phyloP scores from a whole-genome alignment of 1,140 invertebrate genomes.

The Lasioglossum baleicum region DNA sequence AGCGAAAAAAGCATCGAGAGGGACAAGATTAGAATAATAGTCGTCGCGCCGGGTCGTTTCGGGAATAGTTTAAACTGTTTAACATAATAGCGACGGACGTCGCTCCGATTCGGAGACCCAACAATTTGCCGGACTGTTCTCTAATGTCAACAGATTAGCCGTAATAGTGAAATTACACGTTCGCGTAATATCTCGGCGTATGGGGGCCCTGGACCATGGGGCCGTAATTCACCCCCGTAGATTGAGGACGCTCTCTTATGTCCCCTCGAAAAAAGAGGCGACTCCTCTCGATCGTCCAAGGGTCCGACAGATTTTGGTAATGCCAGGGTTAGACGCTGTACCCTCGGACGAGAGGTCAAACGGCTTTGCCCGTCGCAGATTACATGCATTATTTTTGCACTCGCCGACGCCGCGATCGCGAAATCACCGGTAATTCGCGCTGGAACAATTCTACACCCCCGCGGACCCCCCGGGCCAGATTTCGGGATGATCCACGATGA shows the following conservation, averaged over 20 bases:
- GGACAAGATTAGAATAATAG: conserved; percentile 72
- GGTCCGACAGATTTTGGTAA: conserved; percentile 69
- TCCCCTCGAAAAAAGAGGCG: conserved; percentile 11
- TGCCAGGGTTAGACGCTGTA: conserved; percentile 72
- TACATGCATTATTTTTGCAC: conserved; percentile 73
- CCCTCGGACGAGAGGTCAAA: conserved; percentile 67
- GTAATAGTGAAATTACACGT: conserved; percentile 80
- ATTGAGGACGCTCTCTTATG: not conserved
- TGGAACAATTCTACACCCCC: conserved; percentile 22
- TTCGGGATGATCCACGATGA: not conserved
- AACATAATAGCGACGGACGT: conserved; percentile 72
- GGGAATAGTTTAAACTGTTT: conserved; percentile 75
- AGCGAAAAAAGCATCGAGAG: conserved; percentile 23
- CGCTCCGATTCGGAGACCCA: conserved; percentile 57
- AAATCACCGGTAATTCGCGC: conserved; percentile 61
- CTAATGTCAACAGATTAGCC: conserved; percentile 80
- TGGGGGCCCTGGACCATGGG: not conserved
- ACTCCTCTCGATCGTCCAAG: conserved; percentile 8
- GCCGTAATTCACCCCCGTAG: conserved; percentile 50
- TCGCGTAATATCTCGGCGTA: conserved; percentile 67
- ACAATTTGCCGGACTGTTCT: conserved; percentile 71
- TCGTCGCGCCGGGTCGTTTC: conserved; percentile 29
- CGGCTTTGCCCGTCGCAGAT: conserved; percentile 68
- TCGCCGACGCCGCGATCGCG: conserved; percentile 40
- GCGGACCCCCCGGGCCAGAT: not conserved